phyloP scores from a whole-genome alignment of 2,888 invertebrate species.

The Zhengitettix transpicula region DNA sequence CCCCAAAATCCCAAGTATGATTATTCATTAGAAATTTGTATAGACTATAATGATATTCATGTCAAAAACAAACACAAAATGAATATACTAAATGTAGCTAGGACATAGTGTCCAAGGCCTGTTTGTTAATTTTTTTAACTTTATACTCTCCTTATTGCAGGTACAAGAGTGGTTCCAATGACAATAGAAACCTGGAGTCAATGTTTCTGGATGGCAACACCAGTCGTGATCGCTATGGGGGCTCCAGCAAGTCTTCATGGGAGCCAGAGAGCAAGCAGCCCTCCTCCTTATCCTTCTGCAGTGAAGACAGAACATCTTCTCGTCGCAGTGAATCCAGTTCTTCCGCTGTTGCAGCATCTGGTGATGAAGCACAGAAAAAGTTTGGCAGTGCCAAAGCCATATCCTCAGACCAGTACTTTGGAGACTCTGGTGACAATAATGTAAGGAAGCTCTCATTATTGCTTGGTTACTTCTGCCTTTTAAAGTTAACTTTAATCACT shows the following conservation, averaged over 20 bases:
- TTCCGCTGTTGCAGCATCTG: conserved; percentile 12
- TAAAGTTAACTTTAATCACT: too few species aligned
- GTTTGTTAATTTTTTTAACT: not conserved
- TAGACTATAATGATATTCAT: too few species aligned
- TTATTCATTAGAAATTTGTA: too few species aligned
- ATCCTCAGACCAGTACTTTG: conserved; percentile 93
- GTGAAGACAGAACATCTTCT: conserved; percentile 2
- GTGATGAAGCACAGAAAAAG: conserved; percentile 80
- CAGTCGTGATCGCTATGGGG: conserved; percentile 7
- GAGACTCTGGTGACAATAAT: conserved; percentile 35
- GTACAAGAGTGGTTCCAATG: conserved; percentile 7
- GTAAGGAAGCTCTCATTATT: conserved; percentile 2
- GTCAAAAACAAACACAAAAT: too few species aligned
- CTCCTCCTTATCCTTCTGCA: not conserved
- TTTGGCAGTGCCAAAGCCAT: conserved; percentile 96
- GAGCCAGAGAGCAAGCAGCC: conserved; percentile 8
- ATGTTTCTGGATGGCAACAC: conserved; percentile 10
- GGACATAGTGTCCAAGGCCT: too few species aligned
- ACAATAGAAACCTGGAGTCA: conserved; percentile 12
- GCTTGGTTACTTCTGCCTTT: too few species aligned
- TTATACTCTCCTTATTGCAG: not conserved
- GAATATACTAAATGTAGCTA: too few species aligned
- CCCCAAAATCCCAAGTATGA: too few species aligned
- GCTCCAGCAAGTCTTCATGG: conserved; percentile 5
- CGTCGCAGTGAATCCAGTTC: conserved; percentile 6